Evolutionary conservation across 1,140 invertebrate species (phyloP).

Genomic region (Probaryconus sp.): DNA sequence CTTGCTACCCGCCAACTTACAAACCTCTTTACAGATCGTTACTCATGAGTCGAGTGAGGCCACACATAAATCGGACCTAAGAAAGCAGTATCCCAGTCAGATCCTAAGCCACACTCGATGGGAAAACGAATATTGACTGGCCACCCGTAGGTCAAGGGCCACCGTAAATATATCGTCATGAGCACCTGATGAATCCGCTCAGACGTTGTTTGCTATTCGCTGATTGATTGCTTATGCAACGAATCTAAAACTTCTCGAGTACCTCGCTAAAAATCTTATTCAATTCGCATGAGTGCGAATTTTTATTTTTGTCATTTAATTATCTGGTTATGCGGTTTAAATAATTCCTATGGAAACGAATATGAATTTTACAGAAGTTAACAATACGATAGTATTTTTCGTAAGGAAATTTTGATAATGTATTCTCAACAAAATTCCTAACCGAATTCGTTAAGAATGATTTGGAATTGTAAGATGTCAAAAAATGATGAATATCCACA

Average conservation of each 20-base stretch:
- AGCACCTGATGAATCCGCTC: constrained; percentile 67
- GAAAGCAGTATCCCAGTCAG: constrained; percentile 48
- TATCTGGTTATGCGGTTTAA: too few species aligned
- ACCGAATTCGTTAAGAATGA: too few species aligned
- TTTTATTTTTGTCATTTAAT: background rate
- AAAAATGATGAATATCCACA: too few species aligned
- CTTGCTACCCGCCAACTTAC: constrained; percentile 76
- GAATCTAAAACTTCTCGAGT: constrained; percentile 21
- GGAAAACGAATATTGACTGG: constrained; percentile 70
- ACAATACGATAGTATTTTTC: too few species aligned
- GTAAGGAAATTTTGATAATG: too few species aligned
- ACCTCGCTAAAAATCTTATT: constrained; percentile 4
- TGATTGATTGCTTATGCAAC: constrained; percentile 50
- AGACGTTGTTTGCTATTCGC: constrained; percentile 38
- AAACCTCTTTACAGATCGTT: constrained; percentile 79
- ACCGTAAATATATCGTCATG: constrained; percentile 70
- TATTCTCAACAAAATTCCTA: too few species aligned
- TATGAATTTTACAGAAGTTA: too few species aligned
- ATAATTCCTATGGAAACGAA: too few species aligned
- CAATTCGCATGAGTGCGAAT: constrained; percentile 4
- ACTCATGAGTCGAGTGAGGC: constrained; percentile 71
- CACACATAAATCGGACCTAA: constrained; percentile 72
- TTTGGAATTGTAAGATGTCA: too few species aligned
- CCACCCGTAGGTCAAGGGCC: constrained; percentile 66
- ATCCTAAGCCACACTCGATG: constrained; percentile 25